Conservation (phyloP, 2,113 vertebrate genomes). For the Argyrosomus japonicus region DNA sequence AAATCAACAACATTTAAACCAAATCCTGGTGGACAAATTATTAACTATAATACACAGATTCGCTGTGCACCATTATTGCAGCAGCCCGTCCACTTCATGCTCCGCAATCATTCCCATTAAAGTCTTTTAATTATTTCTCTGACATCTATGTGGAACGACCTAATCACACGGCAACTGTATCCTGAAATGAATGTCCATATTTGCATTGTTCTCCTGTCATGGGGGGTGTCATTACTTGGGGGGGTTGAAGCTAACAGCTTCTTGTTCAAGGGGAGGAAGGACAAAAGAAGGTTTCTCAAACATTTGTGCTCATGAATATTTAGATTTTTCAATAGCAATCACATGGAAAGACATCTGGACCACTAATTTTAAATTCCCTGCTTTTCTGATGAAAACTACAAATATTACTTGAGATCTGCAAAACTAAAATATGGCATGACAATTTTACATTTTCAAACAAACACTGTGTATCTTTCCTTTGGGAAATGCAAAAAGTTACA, state of each 20-base stretch:
- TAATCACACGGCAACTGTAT: constrained; percentile 57
- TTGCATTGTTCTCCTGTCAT: constrained; percentile 65
- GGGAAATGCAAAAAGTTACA: not conserved
- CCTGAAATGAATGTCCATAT: constrained; percentile 76
- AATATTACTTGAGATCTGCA: not conserved
- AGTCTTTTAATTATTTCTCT: constrained; percentile 79
- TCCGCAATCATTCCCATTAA: constrained; percentile 68
- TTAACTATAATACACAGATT: constrained; percentile 16
- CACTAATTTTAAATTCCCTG: not conserved
- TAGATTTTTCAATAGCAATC: not conserved
- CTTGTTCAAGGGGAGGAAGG: constrained; percentile 52
- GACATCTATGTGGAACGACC: constrained; percentile 73
- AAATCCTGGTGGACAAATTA: constrained; percentile 6
- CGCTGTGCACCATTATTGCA: constrained; percentile 66
- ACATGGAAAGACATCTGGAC: not conserved
- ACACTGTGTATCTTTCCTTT: not conserved
- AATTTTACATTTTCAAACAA: too few species aligned
- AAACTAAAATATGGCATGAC: not conserved
- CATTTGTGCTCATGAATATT: constrained; percentile 21
- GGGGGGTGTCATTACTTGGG: constrained; percentile 42
- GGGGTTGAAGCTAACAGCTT: constrained; percentile 28
- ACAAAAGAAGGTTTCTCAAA: constrained; percentile 23
- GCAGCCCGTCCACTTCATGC: constrained; percentile 60
- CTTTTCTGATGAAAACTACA: not conserved
- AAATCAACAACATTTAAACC: not conserved